Conservation (phyloP, 2,888 invertebrate genomes). For the Cantharis flavilabris region DNA sequence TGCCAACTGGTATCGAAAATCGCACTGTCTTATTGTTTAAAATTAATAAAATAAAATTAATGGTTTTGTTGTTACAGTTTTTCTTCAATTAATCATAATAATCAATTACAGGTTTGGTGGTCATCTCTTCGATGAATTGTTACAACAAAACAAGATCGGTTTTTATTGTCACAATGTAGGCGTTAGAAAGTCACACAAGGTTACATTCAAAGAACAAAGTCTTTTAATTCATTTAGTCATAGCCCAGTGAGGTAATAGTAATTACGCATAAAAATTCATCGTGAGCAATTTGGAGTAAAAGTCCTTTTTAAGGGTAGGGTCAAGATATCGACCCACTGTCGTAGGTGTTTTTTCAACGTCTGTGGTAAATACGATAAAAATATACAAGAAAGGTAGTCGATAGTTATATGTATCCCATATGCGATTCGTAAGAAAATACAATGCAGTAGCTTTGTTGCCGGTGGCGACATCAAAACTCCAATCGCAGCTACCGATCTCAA, state of each 20-base stretch:
- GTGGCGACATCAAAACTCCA: slow-evolving; percentile 47
- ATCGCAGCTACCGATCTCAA: slow-evolving; percentile 50
- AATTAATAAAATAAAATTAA: background rate
- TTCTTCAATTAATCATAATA: background rate
- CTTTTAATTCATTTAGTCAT: background rate
- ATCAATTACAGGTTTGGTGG: background rate
- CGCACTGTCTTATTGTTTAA: background rate
- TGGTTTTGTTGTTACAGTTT: background rate
- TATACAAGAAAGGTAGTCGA: slow-evolving; percentile 17
- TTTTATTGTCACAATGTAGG: slow-evolving; percentile 8
- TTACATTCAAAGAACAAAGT: slow-evolving; percentile 15
- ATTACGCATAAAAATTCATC: background rate
- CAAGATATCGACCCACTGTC: background rate
- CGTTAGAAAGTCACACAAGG: slow-evolving; percentile 18
- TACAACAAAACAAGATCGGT: background rate
- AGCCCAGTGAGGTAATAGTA: background rate
- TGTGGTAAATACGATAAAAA: slow-evolving; percentile 18
- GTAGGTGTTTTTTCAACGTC: background rate
- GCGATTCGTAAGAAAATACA: slow-evolving; percentile 35
- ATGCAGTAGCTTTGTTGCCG: slow-evolving; percentile 40
- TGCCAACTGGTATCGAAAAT: background rate
- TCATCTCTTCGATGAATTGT: background rate
- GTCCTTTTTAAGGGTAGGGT: background rate
- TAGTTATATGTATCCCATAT: slow-evolving; percentile 24
- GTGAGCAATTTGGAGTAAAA: background rate